A percentile compares a stretch with the other conserved stretches of the same genome.
Evolutionary conservation across 2,113 vertebrate species (phyloP).

Genomic region (Brachyhypopomus gauderio): DNA sequence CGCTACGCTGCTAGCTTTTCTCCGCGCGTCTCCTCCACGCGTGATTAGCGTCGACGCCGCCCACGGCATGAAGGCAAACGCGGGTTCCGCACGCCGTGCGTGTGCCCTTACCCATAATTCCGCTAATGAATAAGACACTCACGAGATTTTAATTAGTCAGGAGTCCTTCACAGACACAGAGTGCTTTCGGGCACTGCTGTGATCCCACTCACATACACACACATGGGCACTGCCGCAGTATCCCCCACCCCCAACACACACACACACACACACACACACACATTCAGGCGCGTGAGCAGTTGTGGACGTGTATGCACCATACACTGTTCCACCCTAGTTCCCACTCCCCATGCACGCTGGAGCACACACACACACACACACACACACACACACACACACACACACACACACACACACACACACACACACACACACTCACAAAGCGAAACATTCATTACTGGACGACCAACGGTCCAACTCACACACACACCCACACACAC

Average conservation of each 20-base stretch:
- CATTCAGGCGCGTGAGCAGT: not conserved
- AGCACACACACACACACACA: constrained; percentile 37
- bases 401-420: constrained; percentile 39
- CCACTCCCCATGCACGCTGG: not conserved
- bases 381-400: constrained; percentile 23
- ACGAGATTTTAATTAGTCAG: constrained; percentile 70
- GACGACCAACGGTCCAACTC: constrained; percentile 32
- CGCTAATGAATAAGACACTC: constrained; percentile 71
- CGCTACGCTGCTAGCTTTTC: not conserved
- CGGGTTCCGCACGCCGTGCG: constrained; percentile 19
- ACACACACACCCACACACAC: constrained; percentile 16
- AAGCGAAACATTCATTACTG: constrained; percentile 27
- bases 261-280: constrained; percentile 37
- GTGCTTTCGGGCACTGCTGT: not conserved
- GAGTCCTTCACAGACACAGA: constrained; percentile 55
- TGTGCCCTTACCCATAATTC: constrained; percentile 66
- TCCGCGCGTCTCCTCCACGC: constrained; percentile 32
- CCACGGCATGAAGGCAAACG: constrained; percentile 52
- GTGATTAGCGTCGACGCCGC: constrained; percentile 54
- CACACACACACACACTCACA: constrained; percentile 33
- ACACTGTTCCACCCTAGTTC: constrained; percentile 10
- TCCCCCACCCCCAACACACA: not conserved
- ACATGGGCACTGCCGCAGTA: no score
- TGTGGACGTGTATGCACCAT: not conserved
- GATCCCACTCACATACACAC: no score